Base-by-base conservation (phyloP, 2,113 vertebrate genomes). In the Numida meleagris region DNA sequence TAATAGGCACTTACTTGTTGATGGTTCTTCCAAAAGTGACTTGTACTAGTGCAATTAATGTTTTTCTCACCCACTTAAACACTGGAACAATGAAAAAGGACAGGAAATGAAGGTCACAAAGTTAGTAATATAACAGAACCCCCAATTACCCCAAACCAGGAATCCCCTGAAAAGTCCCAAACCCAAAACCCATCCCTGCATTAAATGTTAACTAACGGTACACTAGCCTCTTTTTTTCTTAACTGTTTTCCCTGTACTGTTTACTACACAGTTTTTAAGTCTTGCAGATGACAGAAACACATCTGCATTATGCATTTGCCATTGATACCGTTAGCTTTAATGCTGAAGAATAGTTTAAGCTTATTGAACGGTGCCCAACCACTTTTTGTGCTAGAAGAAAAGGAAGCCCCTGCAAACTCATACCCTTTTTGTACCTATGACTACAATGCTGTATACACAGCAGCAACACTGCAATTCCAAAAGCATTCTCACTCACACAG, bases 61-160 rank as follows among this genome's bases (percentile, higher is more conserved):
- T 99, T 98, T 99, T 99, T 96, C 99, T 98, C 91, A 99, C 99
- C 99, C 99, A 99, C 97, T 99, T 99, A 97, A 99, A 99, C 99
- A 99, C 99, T 99, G 88, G 50, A 97, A 98, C 14, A 91, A 82
- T 4, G 86, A 97, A 97, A 72, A 93, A 85, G 50, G 23, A 73
- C 27, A 62, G 67, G 80, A 96, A 95, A 93, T 36, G 73, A 95
- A 85, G 27, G 48, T 16, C 43, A 75, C 66, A 13, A 50, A 33
- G 12, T 79, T 45, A 91, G 10, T 53, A 88, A 65, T n/a, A 38
- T 33, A 66, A 74, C 7, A 3, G 42, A 80, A 76, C 3, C 11
- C 33, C 31, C 3, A 3, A 45, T 51, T 29, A 71, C 25, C 51
- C 19, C 19, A 21, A 51, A 61, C 12, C 34, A 23, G 53, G 80